Evolutionary conservation across 1,140 invertebrate species (phyloP).

Genomic region (Aradophagus sp.): DNA sequence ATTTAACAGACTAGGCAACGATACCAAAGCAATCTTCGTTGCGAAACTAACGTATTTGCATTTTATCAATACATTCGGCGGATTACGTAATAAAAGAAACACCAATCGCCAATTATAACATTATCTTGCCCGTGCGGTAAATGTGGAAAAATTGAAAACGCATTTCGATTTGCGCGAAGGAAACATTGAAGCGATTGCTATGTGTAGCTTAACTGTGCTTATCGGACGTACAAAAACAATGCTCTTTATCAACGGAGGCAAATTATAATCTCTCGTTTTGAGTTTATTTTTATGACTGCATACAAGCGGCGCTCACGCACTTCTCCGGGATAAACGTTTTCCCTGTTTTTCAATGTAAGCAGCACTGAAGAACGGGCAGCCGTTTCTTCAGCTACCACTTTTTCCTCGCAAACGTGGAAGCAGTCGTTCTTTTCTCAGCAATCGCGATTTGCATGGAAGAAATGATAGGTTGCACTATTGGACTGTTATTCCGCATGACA

Average conservation of each 20-base stretch:
- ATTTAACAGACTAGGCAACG: neutral
- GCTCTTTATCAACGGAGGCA: no score
- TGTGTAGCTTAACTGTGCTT: neutral
- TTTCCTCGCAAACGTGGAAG: no score
- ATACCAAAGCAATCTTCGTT: constrained; percentile 40
- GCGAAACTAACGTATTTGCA: constrained; percentile 40
- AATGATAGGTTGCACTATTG: constrained; percentile 9
- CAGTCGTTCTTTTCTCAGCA: constrained; percentile 1
- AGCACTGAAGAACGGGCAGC: neutral
- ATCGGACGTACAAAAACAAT: neutral
- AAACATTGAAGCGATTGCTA: neutral
- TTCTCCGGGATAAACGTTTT: no score
- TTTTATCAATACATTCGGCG: constrained; percentile 24
- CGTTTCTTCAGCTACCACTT: no score
- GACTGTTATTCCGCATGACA: constrained; percentile 16
- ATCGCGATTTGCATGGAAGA: constrained; percentile 16
- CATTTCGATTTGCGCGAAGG: neutral
- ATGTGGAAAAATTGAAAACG: constrained; percentile 29
- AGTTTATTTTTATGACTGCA: no score
- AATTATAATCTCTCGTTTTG: no score
- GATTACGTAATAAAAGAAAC: constrained; percentile 42
- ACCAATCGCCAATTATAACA: constrained; percentile 32
- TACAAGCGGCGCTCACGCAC: no score
- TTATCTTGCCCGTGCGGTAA: constrained; percentile 25
- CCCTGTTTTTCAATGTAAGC: no score